Percentiles rank a stretch among this genome's conserved stretches.
Evolutionary conservation across 2,113 vertebrate species (phyloP).

Genomic region (Perca flavescens): DNA sequence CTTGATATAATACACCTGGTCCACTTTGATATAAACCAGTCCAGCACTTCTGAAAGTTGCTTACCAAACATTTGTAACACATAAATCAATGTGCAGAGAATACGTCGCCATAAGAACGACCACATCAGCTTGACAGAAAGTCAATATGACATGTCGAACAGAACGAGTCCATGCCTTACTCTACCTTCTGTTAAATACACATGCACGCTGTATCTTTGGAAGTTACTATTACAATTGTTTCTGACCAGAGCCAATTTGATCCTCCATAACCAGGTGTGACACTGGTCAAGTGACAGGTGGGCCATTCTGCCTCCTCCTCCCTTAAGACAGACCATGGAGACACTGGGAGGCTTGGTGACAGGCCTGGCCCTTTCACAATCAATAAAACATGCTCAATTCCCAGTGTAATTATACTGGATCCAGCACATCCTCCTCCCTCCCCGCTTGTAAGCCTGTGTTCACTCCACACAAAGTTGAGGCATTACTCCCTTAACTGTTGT

Average conservation of each 20-base stretch:
- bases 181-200: slow-evolving; percentile 33
- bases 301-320: slow-evolving; percentile 53
- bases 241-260: slow-evolving; percentile 17
- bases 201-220: not conserved
- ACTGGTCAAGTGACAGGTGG: slow-evolving; percentile 56
- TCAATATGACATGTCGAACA: slow-evolving; percentile 72
- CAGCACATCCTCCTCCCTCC: slow-evolving; percentile 51
- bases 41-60: slow-evolving; percentile 74
- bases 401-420: slow-evolving; percentile 77
- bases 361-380: slow-evolving; percentile 80
- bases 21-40: slow-evolving; percentile 65
- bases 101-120: slow-evolving; percentile 67
- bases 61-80: slow-evolving; percentile 73
- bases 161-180: slow-evolving; percentile 42
- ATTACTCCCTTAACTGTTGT: slow-evolving; percentile 66
- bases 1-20: slow-evolving; percentile 56
- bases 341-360: slow-evolving; percentile 73
- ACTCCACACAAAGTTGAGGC: slow-evolving; percentile 57
- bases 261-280: slow-evolving; percentile 39
- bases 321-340: slow-evolving; percentile 59
- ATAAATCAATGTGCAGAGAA: slow-evolving; percentile 71
- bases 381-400: slow-evolving; percentile 82
- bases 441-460: slow-evolving; percentile 35
- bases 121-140: slow-evolving; percentile 69
- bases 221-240: slow-evolving; percentile 6